Percentiles rank a stretch among this genome's conserved stretches.
phyloP scores from a whole-genome alignment of 2,113 vertebrate genomes.

The Ictalurus punctatus region DNA sequence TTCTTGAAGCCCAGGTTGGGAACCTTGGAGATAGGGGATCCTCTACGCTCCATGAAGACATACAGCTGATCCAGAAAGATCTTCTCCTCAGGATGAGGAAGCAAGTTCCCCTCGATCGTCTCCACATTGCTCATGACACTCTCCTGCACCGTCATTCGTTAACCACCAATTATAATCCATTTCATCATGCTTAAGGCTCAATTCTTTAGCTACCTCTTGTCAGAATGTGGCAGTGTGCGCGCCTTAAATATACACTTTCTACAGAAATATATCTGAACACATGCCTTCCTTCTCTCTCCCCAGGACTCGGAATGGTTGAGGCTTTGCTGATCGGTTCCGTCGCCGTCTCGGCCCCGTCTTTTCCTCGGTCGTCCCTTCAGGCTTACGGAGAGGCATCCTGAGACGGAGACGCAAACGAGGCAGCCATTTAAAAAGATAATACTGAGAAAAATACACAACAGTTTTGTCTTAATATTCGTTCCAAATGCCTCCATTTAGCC shows the following conservation, averaged over 20 bases:
- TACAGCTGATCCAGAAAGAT: slow-evolving; percentile 78
- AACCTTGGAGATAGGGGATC: slow-evolving; percentile 76
- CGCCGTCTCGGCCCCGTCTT: slow-evolving; percentile 65
- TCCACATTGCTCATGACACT: slow-evolving; percentile 76
- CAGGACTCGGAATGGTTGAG: slow-evolving; percentile 70
- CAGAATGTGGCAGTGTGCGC: neutral
- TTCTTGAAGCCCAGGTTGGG: slow-evolving; percentile 82
- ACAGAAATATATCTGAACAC: neutral
- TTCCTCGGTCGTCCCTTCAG: slow-evolving; percentile 78
- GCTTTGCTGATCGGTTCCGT: slow-evolving; percentile 54
- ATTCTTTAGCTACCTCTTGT: neutral
- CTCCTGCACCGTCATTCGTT: slow-evolving; percentile 61
- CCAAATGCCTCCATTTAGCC: neutral
- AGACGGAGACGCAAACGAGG: neutral
- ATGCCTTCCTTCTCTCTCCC: slow-evolving; percentile 75
- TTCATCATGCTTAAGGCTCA: neutral
- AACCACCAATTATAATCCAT: neutral
- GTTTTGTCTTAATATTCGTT: neutral
- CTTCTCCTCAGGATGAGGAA: slow-evolving; percentile 77
- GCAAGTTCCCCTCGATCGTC: slow-evolving; percentile 70
- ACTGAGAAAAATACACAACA: neutral
- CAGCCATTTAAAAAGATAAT: neutral
- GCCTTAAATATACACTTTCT: neutral
- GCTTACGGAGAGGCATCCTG: slow-evolving; percentile 75
- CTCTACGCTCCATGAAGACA: slow-evolving; percentile 72